phyloP scores from a whole-genome alignment of 64 coral and sea anemone species.

The Trachythela sp. region DNA sequence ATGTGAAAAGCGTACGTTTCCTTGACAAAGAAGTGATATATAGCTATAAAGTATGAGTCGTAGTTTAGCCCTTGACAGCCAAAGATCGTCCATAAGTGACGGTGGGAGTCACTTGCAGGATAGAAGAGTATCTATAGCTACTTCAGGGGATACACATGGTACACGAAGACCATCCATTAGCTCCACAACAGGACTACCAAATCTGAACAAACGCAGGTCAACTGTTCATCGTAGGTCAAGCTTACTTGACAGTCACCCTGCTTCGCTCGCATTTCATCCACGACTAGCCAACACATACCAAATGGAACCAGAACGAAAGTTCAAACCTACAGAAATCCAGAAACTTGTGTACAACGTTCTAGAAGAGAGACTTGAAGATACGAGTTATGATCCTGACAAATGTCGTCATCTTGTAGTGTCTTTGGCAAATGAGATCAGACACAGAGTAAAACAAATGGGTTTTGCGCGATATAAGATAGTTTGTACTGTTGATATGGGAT shows the following conservation, averaged over 20 bases:
- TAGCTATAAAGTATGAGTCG: neutral
- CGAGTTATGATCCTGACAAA: slow-evolving; percentile 40
- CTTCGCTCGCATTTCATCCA: neutral
- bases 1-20: neutral
- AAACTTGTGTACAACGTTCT: slow-evolving; percentile 33
- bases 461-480: slow-evolving; percentile 63
- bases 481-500: slow-evolving; percentile 58
- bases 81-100: slow-evolving; percentile 7
- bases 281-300: slow-evolving; percentile 11
- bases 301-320: slow-evolving; percentile 19
- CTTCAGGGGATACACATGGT: neutral
- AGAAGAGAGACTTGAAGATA: slow-evolving; percentile 28
- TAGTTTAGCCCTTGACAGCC: neutral
- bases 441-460: slow-evolving; percentile 51
- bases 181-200: neutral
- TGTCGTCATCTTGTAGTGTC: slow-evolving; percentile 28
- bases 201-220: neutral
- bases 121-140: neutral
- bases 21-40: neutral
- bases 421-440: slow-evolving; percentile 57
- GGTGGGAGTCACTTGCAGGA: neutral
- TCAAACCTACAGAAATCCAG: neutral
- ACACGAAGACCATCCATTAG: neutral
- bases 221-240: neutral
- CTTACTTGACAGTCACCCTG: neutral